These are phyloP conservation scores for Anableps anableps DNA, from an alignment of 2,797 vertebrate species.

Conservation along the genomic window DNA sequence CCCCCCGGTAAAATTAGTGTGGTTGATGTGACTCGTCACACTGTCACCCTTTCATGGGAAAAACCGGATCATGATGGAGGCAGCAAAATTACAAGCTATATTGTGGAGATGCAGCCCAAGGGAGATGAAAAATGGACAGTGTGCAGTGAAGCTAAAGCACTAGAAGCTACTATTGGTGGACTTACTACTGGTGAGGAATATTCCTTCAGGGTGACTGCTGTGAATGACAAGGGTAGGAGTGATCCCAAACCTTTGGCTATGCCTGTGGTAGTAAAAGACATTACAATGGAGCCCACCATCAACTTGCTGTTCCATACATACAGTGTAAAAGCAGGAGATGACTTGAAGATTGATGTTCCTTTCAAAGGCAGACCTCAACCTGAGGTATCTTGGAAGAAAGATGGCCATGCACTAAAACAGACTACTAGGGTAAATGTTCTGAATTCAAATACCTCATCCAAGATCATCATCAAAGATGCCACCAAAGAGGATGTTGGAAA, in stretches of 20 bases:
- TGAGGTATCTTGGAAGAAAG: slow-evolving; percentile 92
- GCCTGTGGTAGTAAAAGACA: slow-evolving; percentile 92
- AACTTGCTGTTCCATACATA: slow-evolving; percentile 92
- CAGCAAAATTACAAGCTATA: slow-evolving; percentile 94
- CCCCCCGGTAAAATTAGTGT: slow-evolving; percentile 92
- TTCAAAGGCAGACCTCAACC: slow-evolving; percentile 93
- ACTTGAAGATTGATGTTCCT: slow-evolving; percentile 95
- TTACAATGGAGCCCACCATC: slow-evolving; percentile 89
- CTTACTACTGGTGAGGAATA: slow-evolving; percentile 93
- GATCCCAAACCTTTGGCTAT: slow-evolving; percentile 91
- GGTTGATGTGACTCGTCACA: slow-evolving; percentile 91
- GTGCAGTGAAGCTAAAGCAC: slow-evolving; percentile 90
- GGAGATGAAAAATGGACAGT: slow-evolving; percentile 95
- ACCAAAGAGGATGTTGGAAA: slow-evolving; percentile 93
- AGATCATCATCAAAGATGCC: slow-evolving; percentile 91
- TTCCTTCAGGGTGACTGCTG: slow-evolving; percentile 90
- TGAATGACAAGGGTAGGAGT: slow-evolving; percentile 98
- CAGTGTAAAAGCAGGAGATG: slow-evolving; percentile 93
- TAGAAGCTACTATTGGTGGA: slow-evolving; percentile 90
- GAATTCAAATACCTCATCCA: slow-evolving; percentile 89
- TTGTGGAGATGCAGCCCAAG: slow-evolving; percentile 96
- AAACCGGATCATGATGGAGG: slow-evolving; percentile 98
- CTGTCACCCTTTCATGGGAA: slow-evolving; percentile 93
- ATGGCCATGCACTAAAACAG: slow-evolving; percentile 90
- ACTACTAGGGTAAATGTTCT: slow-evolving; percentile 94